phyloP scores from a whole-genome alignment of 1,140 invertebrate species.

The Scaptomyza graminum region DNA sequence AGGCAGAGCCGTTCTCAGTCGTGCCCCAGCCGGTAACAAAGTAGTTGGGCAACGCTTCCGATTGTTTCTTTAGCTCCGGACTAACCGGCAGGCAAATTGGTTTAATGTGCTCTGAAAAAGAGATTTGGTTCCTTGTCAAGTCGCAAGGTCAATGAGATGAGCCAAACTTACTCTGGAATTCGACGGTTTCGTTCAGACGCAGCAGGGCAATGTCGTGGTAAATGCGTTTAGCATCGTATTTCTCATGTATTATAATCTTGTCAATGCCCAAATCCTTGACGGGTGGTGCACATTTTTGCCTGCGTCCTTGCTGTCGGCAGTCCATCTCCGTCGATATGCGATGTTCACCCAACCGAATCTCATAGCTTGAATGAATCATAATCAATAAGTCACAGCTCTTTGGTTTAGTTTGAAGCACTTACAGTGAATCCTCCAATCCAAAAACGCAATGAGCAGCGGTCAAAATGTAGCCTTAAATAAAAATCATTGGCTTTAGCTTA shows the following conservation, averaged over 20 bases:
- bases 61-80: slow-evolving; percentile 75
- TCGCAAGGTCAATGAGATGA: too few relatives aligned
- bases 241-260: slow-evolving; percentile 86
- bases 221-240: slow-evolving; percentile 85
- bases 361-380: slow-evolving; percentile 72
- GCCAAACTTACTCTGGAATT: slow-evolving; percentile 51
- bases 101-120: slow-evolving; percentile 85
- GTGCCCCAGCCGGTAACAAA: slow-evolving; percentile 85
- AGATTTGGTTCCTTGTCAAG: background rate
- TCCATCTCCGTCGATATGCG: slow-evolving; percentile 85
- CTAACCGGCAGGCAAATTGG: slow-evolving; percentile 89
- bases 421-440: slow-evolving; percentile 53
- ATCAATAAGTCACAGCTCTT: background rate
- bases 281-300: slow-evolving; percentile 84
- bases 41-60: slow-evolving; percentile 74
- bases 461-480: slow-evolving; percentile 79
- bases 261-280: slow-evolving; percentile 85
- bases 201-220: slow-evolving; percentile 89
- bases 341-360: slow-evolving; percentile 87
- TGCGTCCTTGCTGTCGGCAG: slow-evolving; percentile 82
- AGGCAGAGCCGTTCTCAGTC: slow-evolving; percentile 66
- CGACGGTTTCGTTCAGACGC: slow-evolving; percentile 56
- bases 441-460: slow-evolving; percentile 87
- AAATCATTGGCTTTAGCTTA: background rate
- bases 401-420: slow-evolving; percentile 48